These are phyloP conservation scores for Lophura nycthemera DNA, from an alignment of 2,113 vertebrate genomes.

Conservation along the genomic window DNA sequence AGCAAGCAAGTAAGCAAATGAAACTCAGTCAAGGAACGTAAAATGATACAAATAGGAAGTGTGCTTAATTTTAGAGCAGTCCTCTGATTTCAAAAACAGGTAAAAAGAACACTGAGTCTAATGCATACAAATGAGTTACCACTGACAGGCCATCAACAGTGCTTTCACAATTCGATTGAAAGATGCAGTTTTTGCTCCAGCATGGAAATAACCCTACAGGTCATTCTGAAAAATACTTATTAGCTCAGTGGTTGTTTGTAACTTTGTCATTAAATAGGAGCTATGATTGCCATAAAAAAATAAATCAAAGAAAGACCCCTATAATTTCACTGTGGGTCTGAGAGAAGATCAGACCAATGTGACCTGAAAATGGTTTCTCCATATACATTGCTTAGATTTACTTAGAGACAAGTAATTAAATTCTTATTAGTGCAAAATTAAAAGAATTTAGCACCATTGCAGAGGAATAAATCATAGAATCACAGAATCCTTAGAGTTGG, in stretches of 20 bases:
- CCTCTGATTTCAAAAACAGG: neutral
- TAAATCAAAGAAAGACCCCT: neutral
- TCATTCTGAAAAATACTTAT: neutral
- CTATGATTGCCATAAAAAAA: neutral
- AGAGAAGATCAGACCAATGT: neutral
- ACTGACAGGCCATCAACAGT: neutral
- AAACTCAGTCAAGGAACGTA: neutral
- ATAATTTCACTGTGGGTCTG: neutral
- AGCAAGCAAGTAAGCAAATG: neutral
- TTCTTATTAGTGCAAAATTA: neutral
- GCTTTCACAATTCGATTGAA: neutral
- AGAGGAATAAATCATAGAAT: neutral
- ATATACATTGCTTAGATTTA: neutral
- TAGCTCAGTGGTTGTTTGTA: neutral
- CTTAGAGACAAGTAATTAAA: neutral
- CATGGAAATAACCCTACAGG: neutral
- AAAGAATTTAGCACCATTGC: neutral
- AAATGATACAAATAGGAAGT: neutral
- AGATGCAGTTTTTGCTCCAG: neutral
- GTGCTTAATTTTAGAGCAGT: neutral
- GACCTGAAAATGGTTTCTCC: neutral
- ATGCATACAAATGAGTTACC: neutral
- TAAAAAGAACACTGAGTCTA: neutral
- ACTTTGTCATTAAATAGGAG: neutral
- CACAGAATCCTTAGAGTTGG: too few relatives aligned